Evolutionary conservation across 2,888 invertebrate species (phyloP), one percentile per base, ranked within the genome.

Genomic region (Xanthia togata): DNA sequence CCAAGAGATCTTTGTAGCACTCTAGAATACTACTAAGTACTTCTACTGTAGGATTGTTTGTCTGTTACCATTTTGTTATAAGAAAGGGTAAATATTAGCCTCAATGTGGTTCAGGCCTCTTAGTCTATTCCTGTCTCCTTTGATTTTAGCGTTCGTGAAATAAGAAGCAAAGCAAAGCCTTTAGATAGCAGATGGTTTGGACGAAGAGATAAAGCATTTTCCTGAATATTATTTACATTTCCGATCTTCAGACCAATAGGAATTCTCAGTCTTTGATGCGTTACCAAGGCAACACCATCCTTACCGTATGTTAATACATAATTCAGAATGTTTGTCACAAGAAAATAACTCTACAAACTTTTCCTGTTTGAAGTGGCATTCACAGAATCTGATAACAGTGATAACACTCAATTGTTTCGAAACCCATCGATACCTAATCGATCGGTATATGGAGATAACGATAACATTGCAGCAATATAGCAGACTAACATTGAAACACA

Each of bases 401-500:
- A 78, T 80, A 78, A 65, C 64, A 44, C n/a, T 23, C 14, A 57
- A 70, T n/a, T 69, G 62, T 84, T 65, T 75, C 71, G 53, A 81
- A 84, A 84, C 62, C 26, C 53, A 41, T 70, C 63, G 60, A 69
- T 69, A 84, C 67, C 59, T 70, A 70, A 81, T 76, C 82, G 76
- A 84, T 84, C 35, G 23, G 17, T 84, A 84, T 81, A 69, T 47
- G 8, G 4, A 4, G 69, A 82, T 84, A 84, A 62, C 64, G 65
- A 81, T 62, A 65, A 23, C 69, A 55, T 23, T 31, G 35, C 53
- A 62, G 50, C 50, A 47, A 71, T 65, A 71, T 47, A 69, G 14
- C 70, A 38, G 55, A 62, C 75, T 84, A 75, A 41, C 84, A 74
- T 69, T 84, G 81, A 82, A 84, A 62, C 70, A 73, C 59, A 79